phyloP scores from a whole-genome alignment of 2,888 invertebrate species.

The Polyploca ridens region DNA sequence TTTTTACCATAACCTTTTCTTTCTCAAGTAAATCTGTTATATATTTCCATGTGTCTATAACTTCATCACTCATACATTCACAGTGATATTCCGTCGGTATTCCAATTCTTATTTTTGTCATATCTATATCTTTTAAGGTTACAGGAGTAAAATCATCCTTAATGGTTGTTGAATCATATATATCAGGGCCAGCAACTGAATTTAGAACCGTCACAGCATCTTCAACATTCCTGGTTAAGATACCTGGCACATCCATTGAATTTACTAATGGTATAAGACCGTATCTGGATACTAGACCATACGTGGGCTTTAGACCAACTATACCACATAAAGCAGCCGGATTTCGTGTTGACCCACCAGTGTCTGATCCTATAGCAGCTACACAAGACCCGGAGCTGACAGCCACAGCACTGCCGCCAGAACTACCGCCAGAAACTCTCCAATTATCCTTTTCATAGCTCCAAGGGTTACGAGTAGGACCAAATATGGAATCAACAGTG shows the following conservation, averaged over 20 bases:
- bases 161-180: slow-evolving; percentile 93
- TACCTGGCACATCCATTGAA: slow-evolving; percentile 98
- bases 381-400: slow-evolving; percentile 94
- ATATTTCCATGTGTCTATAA: slow-evolving; percentile 90
- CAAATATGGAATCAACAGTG: slow-evolving; percentile 93
- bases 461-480: slow-evolving; percentile 97
- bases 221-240: slow-evolving; percentile 92
- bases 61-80: slow-evolving; percentile 89
- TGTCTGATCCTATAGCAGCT: slow-evolving; percentile 97
- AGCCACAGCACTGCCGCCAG: slow-evolving; percentile 98
- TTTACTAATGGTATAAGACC: slow-evolving; percentile 98
- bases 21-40: slow-evolving; percentile 89
- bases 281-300: slow-evolving; percentile 95
- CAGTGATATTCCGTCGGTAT: slow-evolving; percentile 96
- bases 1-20: slow-evolving; percentile 88
- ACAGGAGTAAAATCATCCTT: slow-evolving; percentile 82
- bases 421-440: slow-evolving; percentile 97
- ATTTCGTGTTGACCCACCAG: slow-evolving; percentile 98
- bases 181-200: slow-evolving; percentile 91
- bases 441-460: slow-evolving; percentile 79
- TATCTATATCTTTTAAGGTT: slow-evolving; percentile 80
- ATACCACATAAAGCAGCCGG: slow-evolving; percentile 98
- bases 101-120: slow-evolving; percentile 90
- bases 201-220: slow-evolving; percentile 92
- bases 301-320: slow-evolving; percentile 98